phyloP scores from a whole-genome alignment of 2,888 invertebrate species.

The Galeruca laticollis region DNA sequence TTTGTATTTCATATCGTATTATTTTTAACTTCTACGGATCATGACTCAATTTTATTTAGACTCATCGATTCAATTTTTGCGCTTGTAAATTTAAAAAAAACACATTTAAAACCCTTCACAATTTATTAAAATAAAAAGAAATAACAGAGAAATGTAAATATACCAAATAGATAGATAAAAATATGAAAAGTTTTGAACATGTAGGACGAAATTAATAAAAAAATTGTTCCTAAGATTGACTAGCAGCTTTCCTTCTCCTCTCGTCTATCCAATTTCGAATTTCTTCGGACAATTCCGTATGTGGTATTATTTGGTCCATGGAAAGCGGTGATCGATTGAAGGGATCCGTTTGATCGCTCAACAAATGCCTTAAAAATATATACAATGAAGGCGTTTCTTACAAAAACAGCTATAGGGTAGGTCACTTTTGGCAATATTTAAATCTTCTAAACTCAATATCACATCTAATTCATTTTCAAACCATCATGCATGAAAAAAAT shows the following conservation, averaged over 20 bases:
- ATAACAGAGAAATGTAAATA: background rate
- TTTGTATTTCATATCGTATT: no score
- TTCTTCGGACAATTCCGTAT: constrained; percentile 80
- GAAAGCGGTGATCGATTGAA: constrained; percentile 94
- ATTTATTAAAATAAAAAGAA: constrained; percentile 5
- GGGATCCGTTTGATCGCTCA: constrained; percentile 95
- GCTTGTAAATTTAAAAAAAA: background rate
- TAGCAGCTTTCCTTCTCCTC: constrained; percentile 59
- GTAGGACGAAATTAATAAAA: background rate
- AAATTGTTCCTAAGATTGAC: background rate
- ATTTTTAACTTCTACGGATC: no score
- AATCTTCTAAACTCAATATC: no score
- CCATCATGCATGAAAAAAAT: background rate
- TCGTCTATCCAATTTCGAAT: constrained; percentile 85
- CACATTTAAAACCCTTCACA: background rate
- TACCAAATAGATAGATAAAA: background rate
- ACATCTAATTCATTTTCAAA: no score
- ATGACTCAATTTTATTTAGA: no score
- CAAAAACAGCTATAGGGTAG: no score
- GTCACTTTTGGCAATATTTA: no score
- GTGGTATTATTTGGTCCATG: constrained; percentile 91
- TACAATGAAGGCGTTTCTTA: no score
- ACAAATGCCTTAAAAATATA: constrained; percentile 74
- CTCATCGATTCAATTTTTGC: background rate
- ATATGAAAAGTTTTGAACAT: no score